These are phyloP conservation scores for Zhuqinia jingwanae DNA, from an alignment of 2,888 invertebrate genomes.

Conservation along the genomic window DNA sequence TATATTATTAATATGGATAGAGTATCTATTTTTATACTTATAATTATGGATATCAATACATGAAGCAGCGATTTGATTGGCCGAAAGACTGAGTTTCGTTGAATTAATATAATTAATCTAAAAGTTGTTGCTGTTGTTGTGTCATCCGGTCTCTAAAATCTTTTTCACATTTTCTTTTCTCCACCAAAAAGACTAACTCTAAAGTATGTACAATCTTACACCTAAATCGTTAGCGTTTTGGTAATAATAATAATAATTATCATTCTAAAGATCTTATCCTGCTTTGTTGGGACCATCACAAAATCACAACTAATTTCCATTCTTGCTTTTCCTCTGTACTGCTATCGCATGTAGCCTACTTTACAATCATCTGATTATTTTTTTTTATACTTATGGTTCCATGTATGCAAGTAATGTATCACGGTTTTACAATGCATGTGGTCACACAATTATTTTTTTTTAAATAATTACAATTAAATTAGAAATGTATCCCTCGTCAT, in stretches of 20 bases:
- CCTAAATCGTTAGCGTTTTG: not conserved
- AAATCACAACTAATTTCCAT: conserved; percentile 46
- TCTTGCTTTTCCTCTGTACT: too few species aligned
- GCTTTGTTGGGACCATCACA: conserved; percentile 44
- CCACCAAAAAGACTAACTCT: not conserved
- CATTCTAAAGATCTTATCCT: conserved; percentile 22
- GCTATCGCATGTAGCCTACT: too few species aligned
- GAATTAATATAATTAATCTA: conserved; percentile 40
- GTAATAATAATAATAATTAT: not conserved
- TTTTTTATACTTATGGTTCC: not conserved
- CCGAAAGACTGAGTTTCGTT: conserved; percentile 73
- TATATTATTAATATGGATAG: not conserved
- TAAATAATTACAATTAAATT: too few species aligned
- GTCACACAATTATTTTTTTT: not conserved
- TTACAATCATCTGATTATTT: conserved; percentile 6
- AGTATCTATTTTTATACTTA: not conserved
- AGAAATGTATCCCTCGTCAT: not conserved
- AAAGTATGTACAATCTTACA: conserved; percentile 16
- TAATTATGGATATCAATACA: conserved; percentile 23
- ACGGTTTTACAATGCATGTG: conserved; percentile 38
- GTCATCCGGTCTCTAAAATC: conserved; percentile 6
- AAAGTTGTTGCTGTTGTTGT: not conserved
- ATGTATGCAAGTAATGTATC: conserved; percentile 32
- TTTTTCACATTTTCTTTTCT: not conserved
- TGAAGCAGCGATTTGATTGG: conserved; percentile 68